Evolutionary conservation across 2,113 vertebrate species (phyloP), one percentile per base, ranked within the genome.

Genomic region (Pterocles burchelli): DNA sequence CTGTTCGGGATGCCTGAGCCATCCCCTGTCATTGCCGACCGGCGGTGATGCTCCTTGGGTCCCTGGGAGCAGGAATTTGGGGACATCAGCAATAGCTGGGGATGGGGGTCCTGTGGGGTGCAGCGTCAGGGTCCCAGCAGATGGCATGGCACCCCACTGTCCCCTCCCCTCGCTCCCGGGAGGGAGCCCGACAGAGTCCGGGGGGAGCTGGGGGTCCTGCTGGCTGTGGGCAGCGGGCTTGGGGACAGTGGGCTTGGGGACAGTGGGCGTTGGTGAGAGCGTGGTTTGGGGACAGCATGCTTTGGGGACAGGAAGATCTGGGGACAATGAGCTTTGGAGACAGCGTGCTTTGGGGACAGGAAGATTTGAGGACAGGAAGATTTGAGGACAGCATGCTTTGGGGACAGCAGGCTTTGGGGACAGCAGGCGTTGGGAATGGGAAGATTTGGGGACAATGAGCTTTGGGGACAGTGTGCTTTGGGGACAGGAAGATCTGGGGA

Each of bases 381-480:
- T 38, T 38, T 49, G 57, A 57, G 25, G 55, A 36, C 73, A 34
- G 11, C 1, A 9, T 2, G 17, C 6, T 46, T 15, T 66, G 38
- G 41, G 38, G 62, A 21, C 26, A 34, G 11, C 1, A 9, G 1
- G 17, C 6, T 46, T 15, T 66, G 38, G 41, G 38, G 62, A 21
- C 26, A 20, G 2, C 1, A 2, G 0, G 38, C 14, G 31, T 72
- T 52, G 22, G 45, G 65, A 21, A 33, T 29, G n/a, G 1, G 1
- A 4, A 2, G 22, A 5, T n/a, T 19, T 58, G 21, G 59, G 36
- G 28, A 24, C 19, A 41, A 1, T 1, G 4, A 4, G 9, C 9
- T 34, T 45, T 57, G 21, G 29, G 71, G 16, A 54, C 38, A 57
- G 3, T 5, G 4, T 2, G 15, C 29, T 43, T 13, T 26, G 71